Base-by-base conservation (phyloP, 2,888 invertebrate genomes). In the Disparrhopalites patrizii region DNA sequence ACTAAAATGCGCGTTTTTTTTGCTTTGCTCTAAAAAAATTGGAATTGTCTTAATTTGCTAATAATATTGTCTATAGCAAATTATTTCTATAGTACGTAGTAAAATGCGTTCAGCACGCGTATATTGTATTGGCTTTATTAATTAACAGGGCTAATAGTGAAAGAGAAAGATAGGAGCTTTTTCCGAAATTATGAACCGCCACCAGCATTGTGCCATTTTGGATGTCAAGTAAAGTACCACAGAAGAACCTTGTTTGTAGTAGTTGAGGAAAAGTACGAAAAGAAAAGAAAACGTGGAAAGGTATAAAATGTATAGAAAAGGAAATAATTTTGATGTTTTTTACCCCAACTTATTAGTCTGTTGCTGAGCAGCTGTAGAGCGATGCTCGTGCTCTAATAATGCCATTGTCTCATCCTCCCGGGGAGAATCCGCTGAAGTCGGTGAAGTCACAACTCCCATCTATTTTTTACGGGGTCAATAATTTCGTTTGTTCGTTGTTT, bases 281-380 rank as follows among this genome's bases (percentile, higher is more conserved):
- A n/a, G n/a, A n/a, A n/a, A 30, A n/a, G 30, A 54, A 25, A 54
- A 13, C 36, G 36, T 36, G 54, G 30, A 54, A 54, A 25, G n/a
- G 20, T 51, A 10, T 36, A 18, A 30, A 54, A 54, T 8, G 20
- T 54, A 18, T 31, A 38, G n/a, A n/a, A n/a, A n/a, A n/a, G n/a
- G 23, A 38, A 57, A 33, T 55, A n/a, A 55, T 55, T 57, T 25
- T 57, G 57, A 57, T 51, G 18, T 57, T 60, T 54, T 54, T 64
- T 64, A 64, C 64, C 64, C 64, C 64, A 64, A 64, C 57, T 64
- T 64, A 56, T 64, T 64, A 15, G 64, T 56, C 47, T 56, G 56
- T 47, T 56, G 64, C 3, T 20, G 55, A 60, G 47, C 50, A 23
- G 60, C 50, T 23, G 31, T 23, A 15, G 40, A 40, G 1, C 64